A percentile compares a stretch with the other conserved stretches of the same genome.
Conservation (phyloP, 2,113 vertebrate genomes). For the Aspidoscelis tigris region DNA sequence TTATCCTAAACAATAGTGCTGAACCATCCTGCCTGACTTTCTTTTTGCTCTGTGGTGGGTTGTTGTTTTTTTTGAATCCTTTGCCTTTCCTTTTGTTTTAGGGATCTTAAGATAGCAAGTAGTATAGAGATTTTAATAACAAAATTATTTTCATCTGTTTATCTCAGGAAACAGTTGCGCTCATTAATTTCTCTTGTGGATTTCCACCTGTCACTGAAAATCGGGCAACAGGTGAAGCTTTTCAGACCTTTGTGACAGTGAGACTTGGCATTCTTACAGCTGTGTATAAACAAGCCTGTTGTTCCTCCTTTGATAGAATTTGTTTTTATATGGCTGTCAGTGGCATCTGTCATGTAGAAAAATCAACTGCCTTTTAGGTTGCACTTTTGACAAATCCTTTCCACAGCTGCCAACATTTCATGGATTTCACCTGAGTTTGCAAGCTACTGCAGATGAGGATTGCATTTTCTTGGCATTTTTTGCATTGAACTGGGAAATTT, state of each 20-base stretch:
- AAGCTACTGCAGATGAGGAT: not conserved
- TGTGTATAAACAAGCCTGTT: not conserved
- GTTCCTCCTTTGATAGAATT: not conserved
- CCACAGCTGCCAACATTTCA: not conserved
- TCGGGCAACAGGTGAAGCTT: not conserved
- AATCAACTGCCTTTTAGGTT: not conserved
- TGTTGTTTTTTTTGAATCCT: no score
- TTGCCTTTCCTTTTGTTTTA: no score
- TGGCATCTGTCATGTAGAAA: not conserved
- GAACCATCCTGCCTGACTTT: not conserved
- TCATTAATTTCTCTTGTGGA: conserved; percentile 35
- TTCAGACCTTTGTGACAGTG: conserved; percentile 22
- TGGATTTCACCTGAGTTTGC: not conserved
- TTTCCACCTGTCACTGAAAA: conserved; percentile 31
- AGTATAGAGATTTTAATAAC: not conserved
- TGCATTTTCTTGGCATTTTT: no score
- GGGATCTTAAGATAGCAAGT: no score
- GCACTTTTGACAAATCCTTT: not conserved
- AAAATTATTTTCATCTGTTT: not conserved
- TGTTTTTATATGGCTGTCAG: conserved; percentile 31
- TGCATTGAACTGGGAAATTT: no score
- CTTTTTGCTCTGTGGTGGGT: no score
- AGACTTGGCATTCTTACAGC: conserved; percentile 12
- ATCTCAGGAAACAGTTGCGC: not conserved
- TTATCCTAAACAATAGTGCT: conserved; percentile 12